These are phyloP conservation scores for Muscicapa adusta DNA, from an alignment of 2,113 vertebrate genomes.

Conservation along the genomic window DNA sequence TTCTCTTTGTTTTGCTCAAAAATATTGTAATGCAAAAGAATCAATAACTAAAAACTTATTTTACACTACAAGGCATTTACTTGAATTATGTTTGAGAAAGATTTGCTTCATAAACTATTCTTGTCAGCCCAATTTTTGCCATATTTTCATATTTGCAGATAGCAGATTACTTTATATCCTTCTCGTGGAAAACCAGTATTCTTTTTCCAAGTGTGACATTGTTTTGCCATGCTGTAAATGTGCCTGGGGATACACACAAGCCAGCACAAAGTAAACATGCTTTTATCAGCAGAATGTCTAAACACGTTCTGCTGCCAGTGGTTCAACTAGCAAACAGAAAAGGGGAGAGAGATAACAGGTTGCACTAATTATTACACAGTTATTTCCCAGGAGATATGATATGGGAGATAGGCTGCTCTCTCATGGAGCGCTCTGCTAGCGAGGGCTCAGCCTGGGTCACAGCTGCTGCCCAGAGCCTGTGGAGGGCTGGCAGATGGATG, in stretches of 20 bases:
- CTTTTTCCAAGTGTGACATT: background rate
- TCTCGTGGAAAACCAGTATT: background rate
- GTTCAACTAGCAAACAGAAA: background rate
- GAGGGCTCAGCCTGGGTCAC: background rate
- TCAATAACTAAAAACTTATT: background rate
- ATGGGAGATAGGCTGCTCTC: background rate
- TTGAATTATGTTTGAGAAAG: background rate
- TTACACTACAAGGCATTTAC: background rate
- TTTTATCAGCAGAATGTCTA: constrained; percentile 36
- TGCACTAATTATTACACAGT: background rate
- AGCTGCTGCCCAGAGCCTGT: background rate
- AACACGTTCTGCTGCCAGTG: background rate
- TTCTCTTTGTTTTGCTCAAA: background rate
- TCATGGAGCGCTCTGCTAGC: background rate
- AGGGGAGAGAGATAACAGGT: background rate
- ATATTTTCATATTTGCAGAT: background rate
- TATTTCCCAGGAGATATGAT: constrained; percentile 31
- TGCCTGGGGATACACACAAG: background rate
- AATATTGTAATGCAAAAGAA: background rate
- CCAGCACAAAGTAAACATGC: background rate
- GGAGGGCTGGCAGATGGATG: fast-evolving
- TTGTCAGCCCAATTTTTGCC: background rate
- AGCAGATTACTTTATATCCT: background rate
- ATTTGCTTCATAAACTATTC: background rate
- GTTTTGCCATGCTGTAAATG: background rate